These are phyloP conservation scores for Phylloscopus trochiloides DNA, from an alignment of 2,113 vertebrate genomes.

Conservation along the genomic window DNA sequence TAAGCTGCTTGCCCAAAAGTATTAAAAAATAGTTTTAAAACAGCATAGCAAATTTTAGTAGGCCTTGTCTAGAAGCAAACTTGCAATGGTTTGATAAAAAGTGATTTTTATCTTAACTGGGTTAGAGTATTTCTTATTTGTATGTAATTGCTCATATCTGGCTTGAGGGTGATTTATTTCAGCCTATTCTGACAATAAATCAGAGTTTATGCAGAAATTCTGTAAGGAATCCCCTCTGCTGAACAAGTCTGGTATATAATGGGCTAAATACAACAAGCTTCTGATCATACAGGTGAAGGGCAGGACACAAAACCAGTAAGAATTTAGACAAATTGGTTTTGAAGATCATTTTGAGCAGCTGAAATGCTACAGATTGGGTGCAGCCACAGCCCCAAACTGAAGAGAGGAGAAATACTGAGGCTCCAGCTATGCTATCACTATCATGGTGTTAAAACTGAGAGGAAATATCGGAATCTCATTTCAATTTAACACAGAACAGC, in stretches of 20 bases:
- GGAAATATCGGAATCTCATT: not conserved
- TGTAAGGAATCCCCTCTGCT: not conserved
- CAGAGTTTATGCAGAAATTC: not conserved
- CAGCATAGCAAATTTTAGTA: not conserved
- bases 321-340: not conserved
- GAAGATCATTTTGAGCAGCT: not conserved
- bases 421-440: not conserved
- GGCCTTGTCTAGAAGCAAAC: not conserved
- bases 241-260: not conserved
- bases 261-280: not conserved
- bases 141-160: not conserved
- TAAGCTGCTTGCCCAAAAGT: conserved; percentile 17
- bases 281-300: not conserved
- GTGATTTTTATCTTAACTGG: not conserved
- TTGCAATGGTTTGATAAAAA: not conserved
- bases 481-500: not conserved
- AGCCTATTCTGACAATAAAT: not conserved
- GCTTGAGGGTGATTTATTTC: not conserved
- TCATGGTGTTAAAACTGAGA: not conserved
- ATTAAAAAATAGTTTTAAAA: conserved; percentile 5
- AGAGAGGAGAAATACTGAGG: not conserved
- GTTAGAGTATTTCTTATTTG: not conserved
- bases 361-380: not conserved
- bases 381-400: not conserved
- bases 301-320: not conserved